Evolutionary conservation across 1,140 invertebrate genomes (phyloP).

Genomic region (Goniozus legneri): DNA sequence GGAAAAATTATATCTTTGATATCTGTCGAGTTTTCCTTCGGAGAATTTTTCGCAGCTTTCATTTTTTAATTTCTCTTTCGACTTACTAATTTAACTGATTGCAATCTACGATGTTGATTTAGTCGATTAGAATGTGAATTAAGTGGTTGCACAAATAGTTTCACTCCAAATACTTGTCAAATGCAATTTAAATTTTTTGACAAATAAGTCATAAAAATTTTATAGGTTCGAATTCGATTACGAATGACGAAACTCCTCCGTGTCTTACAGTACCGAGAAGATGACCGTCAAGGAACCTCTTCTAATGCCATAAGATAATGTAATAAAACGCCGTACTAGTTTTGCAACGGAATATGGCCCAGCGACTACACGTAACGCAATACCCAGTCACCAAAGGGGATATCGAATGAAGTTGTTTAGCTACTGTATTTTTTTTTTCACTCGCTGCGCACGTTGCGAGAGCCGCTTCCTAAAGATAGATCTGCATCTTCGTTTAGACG

Average conservation of each 20-base stretch:
- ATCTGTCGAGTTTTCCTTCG: neutral
- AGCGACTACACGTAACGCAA: neutral
- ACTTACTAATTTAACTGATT: too few relatives aligned
- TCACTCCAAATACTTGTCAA: too few relatives aligned
- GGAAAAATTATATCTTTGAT: neutral
- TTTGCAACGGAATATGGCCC: neutral
- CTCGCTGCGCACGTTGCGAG: too few relatives aligned
- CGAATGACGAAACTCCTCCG: too few relatives aligned
- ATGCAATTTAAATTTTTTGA: too few relatives aligned
- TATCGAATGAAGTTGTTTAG: neutral
- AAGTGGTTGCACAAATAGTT: too few relatives aligned
- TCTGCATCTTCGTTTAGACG: neutral
- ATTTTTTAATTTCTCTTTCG: too few relatives aligned
- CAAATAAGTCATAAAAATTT: too few relatives aligned
- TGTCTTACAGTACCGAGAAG: slow-evolving; percentile 12
- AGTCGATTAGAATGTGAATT: too few relatives aligned
- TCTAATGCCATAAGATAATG: neutral
- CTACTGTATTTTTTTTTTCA: neutral
- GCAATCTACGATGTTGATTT: too few relatives aligned
- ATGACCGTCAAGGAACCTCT: slow-evolving; percentile 8
- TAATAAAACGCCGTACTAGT: neutral
- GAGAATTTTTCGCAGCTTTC: slow-evolving; percentile 6
- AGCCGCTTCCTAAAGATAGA: neutral
- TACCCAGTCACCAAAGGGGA: neutral
- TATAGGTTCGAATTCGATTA: too few relatives aligned